Evolutionary conservation across 2,113 vertebrate genomes (phyloP).

Genomic region (Onychostruthus taczanowskii): DNA sequence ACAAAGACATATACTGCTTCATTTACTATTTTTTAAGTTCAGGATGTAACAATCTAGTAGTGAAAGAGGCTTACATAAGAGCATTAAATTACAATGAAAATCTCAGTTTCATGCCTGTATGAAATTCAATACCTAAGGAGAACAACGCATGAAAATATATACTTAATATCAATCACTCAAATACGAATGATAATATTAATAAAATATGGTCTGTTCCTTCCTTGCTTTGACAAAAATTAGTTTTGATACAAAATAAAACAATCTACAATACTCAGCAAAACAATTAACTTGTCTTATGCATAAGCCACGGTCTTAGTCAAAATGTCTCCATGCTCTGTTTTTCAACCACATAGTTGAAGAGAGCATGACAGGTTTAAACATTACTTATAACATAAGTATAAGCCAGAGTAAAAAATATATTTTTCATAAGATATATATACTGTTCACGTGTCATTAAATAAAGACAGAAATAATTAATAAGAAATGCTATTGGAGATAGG

Average conservation of each 20-base stretch:
- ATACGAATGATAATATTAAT: background rate
- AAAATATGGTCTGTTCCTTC: background rate
- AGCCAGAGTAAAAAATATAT: background rate
- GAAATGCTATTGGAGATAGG: background rate
- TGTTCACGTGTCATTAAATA: background rate
- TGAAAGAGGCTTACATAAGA: background rate
- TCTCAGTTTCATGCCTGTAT: background rate
- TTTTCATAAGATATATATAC: background rate
- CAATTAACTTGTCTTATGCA: background rate
- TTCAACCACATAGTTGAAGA: background rate
- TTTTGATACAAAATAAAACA: slow-evolving; percentile 5
- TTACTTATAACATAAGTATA: background rate
- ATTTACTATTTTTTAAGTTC: background rate
- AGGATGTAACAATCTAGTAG: background rate
- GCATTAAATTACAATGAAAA: background rate
- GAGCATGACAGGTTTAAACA: background rate
- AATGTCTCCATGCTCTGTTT: background rate
- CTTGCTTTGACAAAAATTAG: background rate
- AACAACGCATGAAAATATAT: background rate
- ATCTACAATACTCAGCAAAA: background rate
- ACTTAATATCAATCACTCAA: slow-evolving; percentile 2
- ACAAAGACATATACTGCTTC: background rate
- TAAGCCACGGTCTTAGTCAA: background rate
- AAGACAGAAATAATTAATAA: background rate
- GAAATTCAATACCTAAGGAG: slow-evolving; percentile 14